Percentiles rank a stretch among this genome's conserved stretches.
phyloP scores from a whole-genome alignment of 2,113 vertebrate genomes.

The Pteruthius melanotis region DNA sequence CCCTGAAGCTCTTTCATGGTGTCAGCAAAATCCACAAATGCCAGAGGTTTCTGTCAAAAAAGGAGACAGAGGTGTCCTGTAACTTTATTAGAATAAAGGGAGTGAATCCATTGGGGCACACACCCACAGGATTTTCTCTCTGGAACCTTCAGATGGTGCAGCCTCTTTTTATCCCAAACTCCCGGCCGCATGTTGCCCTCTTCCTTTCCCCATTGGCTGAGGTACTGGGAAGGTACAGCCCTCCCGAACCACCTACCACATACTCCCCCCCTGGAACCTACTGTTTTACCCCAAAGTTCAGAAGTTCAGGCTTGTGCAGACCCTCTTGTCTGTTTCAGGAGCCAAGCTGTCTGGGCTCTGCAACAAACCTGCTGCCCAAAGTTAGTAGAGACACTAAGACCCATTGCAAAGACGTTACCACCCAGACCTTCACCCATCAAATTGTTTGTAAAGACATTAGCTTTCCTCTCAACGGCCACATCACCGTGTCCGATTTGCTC shows the following conservation, averaged over 20 bases:
- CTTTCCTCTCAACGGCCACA: not conserved
- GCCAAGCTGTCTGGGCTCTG: not conserved
- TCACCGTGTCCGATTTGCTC: not conserved
- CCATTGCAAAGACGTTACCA: not conserved
- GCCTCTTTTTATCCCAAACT: not conserved
- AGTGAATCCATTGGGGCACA: fast-evolving
- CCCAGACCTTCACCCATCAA: not conserved
- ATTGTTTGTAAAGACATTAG: not conserved
- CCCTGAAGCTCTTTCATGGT: not conserved
- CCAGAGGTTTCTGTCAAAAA: not conserved
- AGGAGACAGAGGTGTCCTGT: not conserved
- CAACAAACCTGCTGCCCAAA: not conserved
- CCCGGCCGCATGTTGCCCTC: too few species aligned
- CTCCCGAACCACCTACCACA: fast-evolving
- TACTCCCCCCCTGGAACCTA: not conserved
- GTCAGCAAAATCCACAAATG: not conserved
- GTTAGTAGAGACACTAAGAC: not conserved
- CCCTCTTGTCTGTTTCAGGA: not conserved
- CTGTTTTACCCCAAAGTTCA: not conserved
- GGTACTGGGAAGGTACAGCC: not conserved
- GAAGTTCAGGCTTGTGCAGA: not conserved
- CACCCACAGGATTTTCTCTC: fast-evolving
- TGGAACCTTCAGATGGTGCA: fast-evolving
- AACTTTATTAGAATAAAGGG: not conserved
- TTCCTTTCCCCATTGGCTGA: not conserved